These are phyloP conservation scores for Chelonoidis abingdonii DNA, from an alignment of 2,113 vertebrate species.

Conservation along the genomic window DNA sequence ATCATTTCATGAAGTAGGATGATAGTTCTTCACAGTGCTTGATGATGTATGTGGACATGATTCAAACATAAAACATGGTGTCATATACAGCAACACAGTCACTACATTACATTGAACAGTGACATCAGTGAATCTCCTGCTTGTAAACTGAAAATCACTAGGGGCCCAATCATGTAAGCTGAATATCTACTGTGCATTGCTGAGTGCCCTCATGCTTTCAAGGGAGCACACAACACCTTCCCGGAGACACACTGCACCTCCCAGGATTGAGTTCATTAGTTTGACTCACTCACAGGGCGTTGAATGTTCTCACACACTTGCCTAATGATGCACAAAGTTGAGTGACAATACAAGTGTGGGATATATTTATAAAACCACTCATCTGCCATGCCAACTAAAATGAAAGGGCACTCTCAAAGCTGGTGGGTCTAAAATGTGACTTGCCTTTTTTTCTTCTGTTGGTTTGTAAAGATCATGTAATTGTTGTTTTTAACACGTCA, in stretches of 20 bases:
- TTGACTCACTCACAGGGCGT: background rate
- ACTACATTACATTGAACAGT: background rate
- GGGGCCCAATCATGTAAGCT: background rate
- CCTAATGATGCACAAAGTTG: background rate
- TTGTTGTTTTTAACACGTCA: background rate
- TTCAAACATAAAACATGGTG: constrained; percentile 9
- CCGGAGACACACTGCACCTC: background rate
- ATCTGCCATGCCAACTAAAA: background rate
- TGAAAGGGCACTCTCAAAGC: background rate
- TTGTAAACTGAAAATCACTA: constrained; percentile 34
- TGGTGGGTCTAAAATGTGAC: background rate
- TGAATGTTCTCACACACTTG: background rate
- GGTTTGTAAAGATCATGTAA: background rate
- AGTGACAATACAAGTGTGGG: background rate
- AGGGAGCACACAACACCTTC: background rate
- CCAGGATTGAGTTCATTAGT: background rate
- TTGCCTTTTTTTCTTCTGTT: background rate
- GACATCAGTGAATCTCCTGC: constrained; percentile 5
- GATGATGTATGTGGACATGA: background rate
- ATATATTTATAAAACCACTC: background rate
- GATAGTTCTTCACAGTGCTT: background rate
- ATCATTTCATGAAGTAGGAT: background rate
- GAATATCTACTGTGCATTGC: background rate
- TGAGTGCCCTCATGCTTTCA: background rate
- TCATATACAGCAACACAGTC: background rate